Evolutionary conservation across 2,113 vertebrate species (phyloP).

Genomic region (Megaceryle torquata): DNA sequence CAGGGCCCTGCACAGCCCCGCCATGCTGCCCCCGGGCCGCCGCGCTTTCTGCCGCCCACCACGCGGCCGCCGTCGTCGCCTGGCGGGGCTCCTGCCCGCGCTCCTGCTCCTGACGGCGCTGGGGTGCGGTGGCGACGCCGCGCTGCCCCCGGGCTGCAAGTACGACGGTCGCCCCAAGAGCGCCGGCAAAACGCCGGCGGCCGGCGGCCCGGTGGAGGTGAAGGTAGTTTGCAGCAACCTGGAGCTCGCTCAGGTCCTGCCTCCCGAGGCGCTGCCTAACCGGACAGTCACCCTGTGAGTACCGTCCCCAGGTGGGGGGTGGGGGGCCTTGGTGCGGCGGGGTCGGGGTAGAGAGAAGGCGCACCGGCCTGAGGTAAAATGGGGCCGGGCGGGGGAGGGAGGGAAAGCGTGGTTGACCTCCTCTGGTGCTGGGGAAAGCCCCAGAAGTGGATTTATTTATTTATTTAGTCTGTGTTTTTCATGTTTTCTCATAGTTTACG

Average conservation of each 20-base stretch:
- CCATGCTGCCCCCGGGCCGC: constrained; percentile 16
- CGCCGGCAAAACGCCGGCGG: constrained; percentile 1
- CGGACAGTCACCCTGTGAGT: constrained; percentile 93
- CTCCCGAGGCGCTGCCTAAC: constrained; percentile 85
- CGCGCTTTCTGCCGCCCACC: neutral
- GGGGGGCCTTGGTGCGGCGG: neutral
- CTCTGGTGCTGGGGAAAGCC: neutral
- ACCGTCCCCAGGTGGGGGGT: neutral
- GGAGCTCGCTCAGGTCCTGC: constrained; percentile 84
- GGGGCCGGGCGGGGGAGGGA: neutral
- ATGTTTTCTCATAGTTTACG: neutral
- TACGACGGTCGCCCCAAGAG: constrained; percentile 68
- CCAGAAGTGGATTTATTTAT: no score
- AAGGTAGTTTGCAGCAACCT: constrained; percentile 91
- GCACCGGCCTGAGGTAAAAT: neutral
- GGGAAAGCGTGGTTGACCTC: neutral
- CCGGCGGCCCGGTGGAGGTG: constrained; percentile 63
- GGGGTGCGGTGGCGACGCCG: neutral
- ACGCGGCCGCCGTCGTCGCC: neutral
- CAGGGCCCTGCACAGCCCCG: neutral
- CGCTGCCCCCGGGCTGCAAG: constrained; percentile 72
- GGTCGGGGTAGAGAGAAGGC: neutral
- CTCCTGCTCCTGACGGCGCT: constrained; percentile 24
- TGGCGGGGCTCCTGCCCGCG: neutral
- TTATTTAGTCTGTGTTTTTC: neutral